Evolutionary conservation across 2,113 vertebrate species (phyloP), one percentile per base, ranked within the genome.

Genomic region (Tupaia chinensis): DNA sequence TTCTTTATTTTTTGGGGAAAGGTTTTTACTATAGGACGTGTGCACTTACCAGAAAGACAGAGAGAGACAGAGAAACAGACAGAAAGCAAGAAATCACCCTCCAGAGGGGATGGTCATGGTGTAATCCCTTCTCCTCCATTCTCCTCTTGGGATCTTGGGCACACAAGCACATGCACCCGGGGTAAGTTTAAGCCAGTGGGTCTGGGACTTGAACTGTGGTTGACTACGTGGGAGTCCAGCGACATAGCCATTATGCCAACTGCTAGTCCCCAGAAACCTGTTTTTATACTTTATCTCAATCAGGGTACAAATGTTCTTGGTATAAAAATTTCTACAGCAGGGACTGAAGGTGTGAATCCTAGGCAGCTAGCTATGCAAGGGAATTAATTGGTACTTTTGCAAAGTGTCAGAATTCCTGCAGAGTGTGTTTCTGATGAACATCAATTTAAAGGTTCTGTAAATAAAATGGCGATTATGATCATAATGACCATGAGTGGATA

Each of bases 1-100:
- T 87, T 95, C 54, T 93, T 93, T 89, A 23, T 20, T 85, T 86
- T 86, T 94, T 91, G 72, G 61, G 79, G 32, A 80, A 94, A 58
- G 9, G 5, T 87, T 56, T 65, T 63, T 56, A 56, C 44, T 44
- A 44, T 44, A 44, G 44, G 44, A 5, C 44, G 44, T 44, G 44
- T 44, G 44, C 44, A 44, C 44, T 44, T 5, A 44, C 44, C 44
- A 44, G 44, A 44, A 44, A 44, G 44, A 44, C 44, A 44, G 44
- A 44, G 44, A 44, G 44, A 44, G n/a, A n/a, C 44, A 44, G 44
- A 44, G 44, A 44, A 44, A 44, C 44, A 5, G 44, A 44, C 44
- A 44, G 44, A 44, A 44, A 44, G 5, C 44, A 44, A 44, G 44
- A 44, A 44, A 44, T 44, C 44, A 44, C 44, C 44, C 44, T 44